Conservation (phyloP, 2,797 vertebrate species). For the Tiaroga cobitis region DNA sequence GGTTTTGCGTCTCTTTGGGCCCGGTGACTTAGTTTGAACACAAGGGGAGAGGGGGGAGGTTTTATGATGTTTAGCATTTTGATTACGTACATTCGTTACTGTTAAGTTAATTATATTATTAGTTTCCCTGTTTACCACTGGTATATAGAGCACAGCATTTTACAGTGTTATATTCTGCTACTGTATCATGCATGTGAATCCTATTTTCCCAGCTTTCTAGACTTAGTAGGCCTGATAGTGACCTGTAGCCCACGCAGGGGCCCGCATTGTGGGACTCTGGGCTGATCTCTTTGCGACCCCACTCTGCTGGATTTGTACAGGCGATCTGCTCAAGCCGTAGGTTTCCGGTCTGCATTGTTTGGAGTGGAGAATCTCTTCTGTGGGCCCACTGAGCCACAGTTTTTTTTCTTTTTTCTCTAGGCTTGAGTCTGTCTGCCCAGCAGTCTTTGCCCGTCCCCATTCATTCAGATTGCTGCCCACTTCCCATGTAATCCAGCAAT, state of each 20-base stretch:
- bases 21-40: too few relatives aligned
- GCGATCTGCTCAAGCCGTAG: slow-evolving; percentile 25
- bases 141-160: too few relatives aligned
- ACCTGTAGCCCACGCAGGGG: slow-evolving; percentile 42
- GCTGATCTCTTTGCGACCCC: slow-evolving; percentile 37
- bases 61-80: too few relatives aligned
- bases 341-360: slow-evolving; percentile 42
- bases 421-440: slow-evolving; percentile 33
- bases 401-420: slow-evolving; percentile 26
- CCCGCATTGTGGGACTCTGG: slow-evolving; percentile 11
- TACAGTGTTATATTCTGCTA: too few relatives aligned
- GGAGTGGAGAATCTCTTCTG: slow-evolving; percentile 43
- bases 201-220: slow-evolving; percentile 31
- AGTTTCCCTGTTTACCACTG: too few relatives aligned
- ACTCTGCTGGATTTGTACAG: slow-evolving; percentile 49
- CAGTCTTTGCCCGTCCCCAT: slow-evolving; percentile 34
- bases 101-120: too few relatives aligned
- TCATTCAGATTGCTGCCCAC: slow-evolving; percentile 36
- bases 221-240: slow-evolving; percentile 32
- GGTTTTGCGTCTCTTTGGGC: too few relatives aligned
- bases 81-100: too few relatives aligned
- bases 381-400: slow-evolving; percentile 45
- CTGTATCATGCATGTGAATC: too few relatives aligned
- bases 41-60: too few relatives aligned
- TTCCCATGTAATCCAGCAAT: slow-evolving; percentile 37